Conservation (phyloP, 2,113 vertebrate species). For the Trichomycterus rosablanca region DNA sequence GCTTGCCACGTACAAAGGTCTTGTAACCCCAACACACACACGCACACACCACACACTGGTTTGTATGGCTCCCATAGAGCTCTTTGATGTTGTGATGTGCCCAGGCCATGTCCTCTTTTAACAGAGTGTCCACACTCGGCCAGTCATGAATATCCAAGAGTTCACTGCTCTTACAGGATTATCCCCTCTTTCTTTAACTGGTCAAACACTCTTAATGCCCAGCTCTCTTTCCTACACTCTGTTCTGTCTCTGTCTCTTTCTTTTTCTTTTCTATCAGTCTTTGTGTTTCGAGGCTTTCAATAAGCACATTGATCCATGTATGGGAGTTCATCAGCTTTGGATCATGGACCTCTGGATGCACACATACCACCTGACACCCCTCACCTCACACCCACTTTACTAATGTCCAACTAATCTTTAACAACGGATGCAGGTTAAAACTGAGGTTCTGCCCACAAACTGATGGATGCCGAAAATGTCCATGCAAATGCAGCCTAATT, state of each 20-base stretch:
- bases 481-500: too few species aligned
- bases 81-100: conserved; percentile 76
- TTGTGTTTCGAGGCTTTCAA: conserved; percentile 56
- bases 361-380: conserved; percentile 21
- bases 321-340: conserved; percentile 61
- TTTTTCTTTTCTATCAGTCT: conserved; percentile 57
- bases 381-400: conserved; percentile 15
- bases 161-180: conserved; percentile 73
- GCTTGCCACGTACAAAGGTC: conserved; percentile 37
- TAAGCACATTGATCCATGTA: conserved; percentile 66
- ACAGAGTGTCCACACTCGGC: conserved; percentile 56
- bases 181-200: conserved; percentile 67
- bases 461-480: too few species aligned
- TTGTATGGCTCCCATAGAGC: conserved; percentile 48
- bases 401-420: not conserved
- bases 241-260: conserved; percentile 39
- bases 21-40: conserved; percentile 22
- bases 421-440: too few species aligned
- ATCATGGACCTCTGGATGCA: conserved; percentile 49
- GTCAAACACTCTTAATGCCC: conserved; percentile 66
- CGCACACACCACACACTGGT: conserved; percentile 24
- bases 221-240: conserved; percentile 56
- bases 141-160: conserved; percentile 79
- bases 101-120: conserved; percentile 67
- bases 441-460: too few species aligned